Conservation (phyloP, 2,113 vertebrate species). For the Protobothrops mucrosquamatus region DNA sequence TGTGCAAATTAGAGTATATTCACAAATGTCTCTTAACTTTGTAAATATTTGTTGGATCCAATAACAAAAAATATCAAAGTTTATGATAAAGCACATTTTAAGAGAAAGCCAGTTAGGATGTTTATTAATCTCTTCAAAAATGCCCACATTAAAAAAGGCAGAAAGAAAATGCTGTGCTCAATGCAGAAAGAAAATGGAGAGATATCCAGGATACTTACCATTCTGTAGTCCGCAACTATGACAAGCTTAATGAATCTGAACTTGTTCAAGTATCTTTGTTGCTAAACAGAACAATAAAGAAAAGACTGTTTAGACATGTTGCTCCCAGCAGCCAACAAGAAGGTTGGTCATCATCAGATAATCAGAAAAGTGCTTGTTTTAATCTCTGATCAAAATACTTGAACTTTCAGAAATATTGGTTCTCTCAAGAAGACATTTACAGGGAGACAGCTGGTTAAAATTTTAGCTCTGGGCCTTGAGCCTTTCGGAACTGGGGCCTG, state of each 20-base stretch:
- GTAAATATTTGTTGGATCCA: neutral
- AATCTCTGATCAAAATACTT: neutral
- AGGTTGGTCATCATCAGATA: rapidly evolving
- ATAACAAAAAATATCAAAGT: neutral
- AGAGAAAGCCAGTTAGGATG: neutral
- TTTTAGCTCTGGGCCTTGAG: neutral
- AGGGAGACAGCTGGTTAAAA: neutral
- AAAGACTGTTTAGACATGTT: rapidly evolving
- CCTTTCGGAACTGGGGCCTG: no score
- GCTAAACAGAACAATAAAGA: conserved; percentile 50
- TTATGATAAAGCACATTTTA: neutral
- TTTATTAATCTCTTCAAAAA: neutral
- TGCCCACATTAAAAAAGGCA: neutral
- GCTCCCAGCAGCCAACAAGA: neutral
- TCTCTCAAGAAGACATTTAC: neutral
- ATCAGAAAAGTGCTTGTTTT: neutral
- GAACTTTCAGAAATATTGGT: neutral
- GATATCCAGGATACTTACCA: conserved; percentile 62
- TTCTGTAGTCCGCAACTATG: conserved; percentile 66
- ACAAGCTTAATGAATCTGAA: conserved; percentile 70
- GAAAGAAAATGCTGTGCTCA: neutral
- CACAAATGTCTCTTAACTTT: neutral
- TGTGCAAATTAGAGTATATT: neutral
- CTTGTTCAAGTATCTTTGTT: conserved; percentile 46
- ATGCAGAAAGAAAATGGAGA: neutral